Conservation (phyloP, 2,113 vertebrate genomes). For the Sebastes schlegelii region DNA sequence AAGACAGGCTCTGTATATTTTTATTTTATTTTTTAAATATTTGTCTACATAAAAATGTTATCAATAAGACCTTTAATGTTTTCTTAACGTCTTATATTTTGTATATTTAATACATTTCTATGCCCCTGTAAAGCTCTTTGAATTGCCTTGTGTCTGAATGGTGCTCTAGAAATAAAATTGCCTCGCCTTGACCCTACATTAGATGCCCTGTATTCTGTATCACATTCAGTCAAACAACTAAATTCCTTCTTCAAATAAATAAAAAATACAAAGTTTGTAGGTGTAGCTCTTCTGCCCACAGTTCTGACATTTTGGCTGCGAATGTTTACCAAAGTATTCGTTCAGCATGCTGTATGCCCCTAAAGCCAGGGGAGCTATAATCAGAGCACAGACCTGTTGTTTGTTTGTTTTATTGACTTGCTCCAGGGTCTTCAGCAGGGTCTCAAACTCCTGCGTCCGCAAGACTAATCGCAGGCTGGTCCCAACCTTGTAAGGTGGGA, state of each 20-base stretch:
- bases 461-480: constrained; percentile 65
- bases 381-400: constrained; percentile 68
- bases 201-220: not conserved
- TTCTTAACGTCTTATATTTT: not conserved
- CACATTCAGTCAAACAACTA: not conserved
- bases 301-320: constrained; percentile 36
- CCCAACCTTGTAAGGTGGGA: constrained; percentile 43
- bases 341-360: constrained; percentile 46
- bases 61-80: not conserved
- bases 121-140: not conserved
- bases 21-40: too few relatives aligned
- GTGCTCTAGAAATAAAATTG: not conserved
- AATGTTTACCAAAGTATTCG: constrained; percentile 69
- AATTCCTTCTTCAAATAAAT: constrained; percentile 1
- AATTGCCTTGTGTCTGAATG: not conserved
- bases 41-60: too few relatives aligned
- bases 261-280: not conserved
- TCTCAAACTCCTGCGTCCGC: constrained; percentile 40
- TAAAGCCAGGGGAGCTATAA: constrained; percentile 62
- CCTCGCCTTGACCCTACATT: not conserved
- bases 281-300: constrained; percentile 6
- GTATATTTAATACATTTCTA: not conserved
- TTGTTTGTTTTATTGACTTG: constrained; percentile 78
- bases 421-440: constrained; percentile 68
- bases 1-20: too few relatives aligned